Evolutionary conservation across 2,113 vertebrate genomes (phyloP).

Genomic region (Probosciger aterrimus): DNA sequence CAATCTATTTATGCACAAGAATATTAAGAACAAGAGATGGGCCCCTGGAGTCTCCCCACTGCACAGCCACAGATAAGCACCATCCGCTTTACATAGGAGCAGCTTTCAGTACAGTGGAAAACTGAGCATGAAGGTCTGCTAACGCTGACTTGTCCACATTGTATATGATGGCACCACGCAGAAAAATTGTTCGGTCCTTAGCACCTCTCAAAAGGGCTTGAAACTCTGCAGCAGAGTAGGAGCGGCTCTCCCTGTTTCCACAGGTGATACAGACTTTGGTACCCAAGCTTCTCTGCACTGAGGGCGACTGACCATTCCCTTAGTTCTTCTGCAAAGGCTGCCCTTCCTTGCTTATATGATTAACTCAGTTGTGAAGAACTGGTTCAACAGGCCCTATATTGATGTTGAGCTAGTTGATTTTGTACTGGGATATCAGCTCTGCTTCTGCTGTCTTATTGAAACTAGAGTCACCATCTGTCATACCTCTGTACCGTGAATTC

Average conservation of each 20-base stretch:
- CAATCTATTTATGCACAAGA: not conserved
- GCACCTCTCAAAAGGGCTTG: not conserved
- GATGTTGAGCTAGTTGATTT: not conserved
- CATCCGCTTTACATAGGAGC: not conserved
- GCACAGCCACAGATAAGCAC: not conserved
- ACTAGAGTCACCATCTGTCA: not conserved
- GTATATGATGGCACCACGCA: not conserved
- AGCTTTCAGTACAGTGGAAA: not conserved
- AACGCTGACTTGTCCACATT: rapidly evolving
- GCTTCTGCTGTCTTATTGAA: not conserved
- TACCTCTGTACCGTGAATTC: not conserved
- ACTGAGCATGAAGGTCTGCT: not conserved
- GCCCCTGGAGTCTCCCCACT: not conserved
- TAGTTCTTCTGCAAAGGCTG: not conserved
- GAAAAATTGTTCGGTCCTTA: not conserved
- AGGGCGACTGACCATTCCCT: not conserved
- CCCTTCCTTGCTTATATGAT: not conserved
- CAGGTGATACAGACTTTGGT: not conserved
- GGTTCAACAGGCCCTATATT: not conserved
- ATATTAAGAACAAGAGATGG: not conserved
- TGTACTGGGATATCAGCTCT: not conserved
- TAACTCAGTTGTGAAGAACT: not conserved
- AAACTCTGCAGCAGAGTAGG: not conserved
- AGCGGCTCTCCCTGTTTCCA: not conserved
- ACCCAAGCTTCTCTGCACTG: not conserved